Evolutionary conservation across 1,140 invertebrate genomes (phyloP).

Genomic region (Macrotrachela quadricornifera): DNA sequence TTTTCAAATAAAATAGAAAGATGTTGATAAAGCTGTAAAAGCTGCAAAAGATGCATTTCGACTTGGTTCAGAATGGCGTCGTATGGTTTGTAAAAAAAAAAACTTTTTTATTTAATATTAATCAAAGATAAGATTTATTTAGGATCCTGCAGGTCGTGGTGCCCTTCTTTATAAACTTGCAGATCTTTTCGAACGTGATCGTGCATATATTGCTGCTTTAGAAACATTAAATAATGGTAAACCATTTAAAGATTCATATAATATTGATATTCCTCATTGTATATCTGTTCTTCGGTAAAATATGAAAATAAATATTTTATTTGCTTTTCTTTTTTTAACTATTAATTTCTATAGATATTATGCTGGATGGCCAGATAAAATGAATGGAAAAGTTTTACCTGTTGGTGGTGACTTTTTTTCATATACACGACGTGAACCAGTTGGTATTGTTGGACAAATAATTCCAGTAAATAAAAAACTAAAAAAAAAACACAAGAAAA

Average conservation of each 20-base stretch:
- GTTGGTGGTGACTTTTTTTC: constrained; percentile 59
- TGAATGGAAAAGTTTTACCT: constrained; percentile 65
- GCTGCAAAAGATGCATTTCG: constrained; percentile 53
- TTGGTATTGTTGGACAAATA: constrained; percentile 89
- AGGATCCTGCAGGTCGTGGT: constrained; percentile 45
- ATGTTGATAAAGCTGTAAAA: constrained; percentile 47
- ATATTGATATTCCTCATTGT: constrained; percentile 11
- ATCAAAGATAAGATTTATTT: too few species aligned
- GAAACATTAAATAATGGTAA: constrained; percentile 77
- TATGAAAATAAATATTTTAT: too few species aligned
- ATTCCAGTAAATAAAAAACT: constrained; percentile 49
- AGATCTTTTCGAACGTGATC: constrained; percentile 50
- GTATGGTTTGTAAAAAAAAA: constrained; percentile 33
- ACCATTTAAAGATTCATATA: constrained; percentile 36
- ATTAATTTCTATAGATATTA: constrained; percentile 23
- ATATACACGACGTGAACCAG: constrained; percentile 79
- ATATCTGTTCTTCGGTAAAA: too few species aligned
- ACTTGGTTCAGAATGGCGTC: constrained; percentile 50
- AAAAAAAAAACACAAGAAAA: too few species aligned
- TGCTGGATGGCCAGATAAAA: constrained; percentile 75
- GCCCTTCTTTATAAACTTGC: constrained; percentile 47
- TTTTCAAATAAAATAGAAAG: too few species aligned
- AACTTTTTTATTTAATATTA: too few species aligned
- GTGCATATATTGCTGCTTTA: constrained; percentile 46
- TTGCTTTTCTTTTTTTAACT: constrained; percentile 13